Evolutionary conservation across 2,113 vertebrate genomes (phyloP), one percentile per base, ranked within the genome.

Genomic region (Dasyurus viverrinus): DNA sequence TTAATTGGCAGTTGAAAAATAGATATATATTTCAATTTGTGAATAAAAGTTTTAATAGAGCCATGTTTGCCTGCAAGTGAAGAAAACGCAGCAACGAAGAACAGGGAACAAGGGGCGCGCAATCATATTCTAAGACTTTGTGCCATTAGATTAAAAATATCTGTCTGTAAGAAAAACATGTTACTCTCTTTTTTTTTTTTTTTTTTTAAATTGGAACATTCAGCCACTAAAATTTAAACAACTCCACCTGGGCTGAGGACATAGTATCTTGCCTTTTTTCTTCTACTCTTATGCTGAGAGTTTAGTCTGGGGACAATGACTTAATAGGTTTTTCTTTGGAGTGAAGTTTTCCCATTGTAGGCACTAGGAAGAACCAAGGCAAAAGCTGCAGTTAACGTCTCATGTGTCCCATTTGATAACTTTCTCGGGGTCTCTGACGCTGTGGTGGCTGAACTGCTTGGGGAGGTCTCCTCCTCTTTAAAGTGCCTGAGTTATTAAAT

Each of bases 311-410:
- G 98, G 99, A 99, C 98, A 98, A 98, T 98, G 99, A 99, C 98
- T 98, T 98, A 97, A 95, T 98, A 99, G 98, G 99, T 99, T 99
- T 98, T 99, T 99, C 99, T 99, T 99, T 99, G 99, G 99, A 99
- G 99, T 99, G 99, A 99, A 99, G 98, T 99, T 99, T 99, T 99
- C 99, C 99, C 98, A 98, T 98, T 99, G 99, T 99, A 99, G 99
- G 99, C 99, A 99, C 99, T 99, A 99, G 98, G 98, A 99, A 99
- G 99, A 99, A 99, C 99, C 99, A 99, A 99, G 99, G 99, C 99
- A 99, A 99, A 98, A 98, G 98, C 98, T 98, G 98, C 98, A 97
- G 98, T 99, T 98, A 99, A 97, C 97, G 99, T 98, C 99, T 99
- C 99, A 99, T 98, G 97, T 99, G 99, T 97, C 99, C 99, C 99